phyloP scores from a whole-genome alignment of 2,888 invertebrate species.

The Calameuta filiformis region DNA sequence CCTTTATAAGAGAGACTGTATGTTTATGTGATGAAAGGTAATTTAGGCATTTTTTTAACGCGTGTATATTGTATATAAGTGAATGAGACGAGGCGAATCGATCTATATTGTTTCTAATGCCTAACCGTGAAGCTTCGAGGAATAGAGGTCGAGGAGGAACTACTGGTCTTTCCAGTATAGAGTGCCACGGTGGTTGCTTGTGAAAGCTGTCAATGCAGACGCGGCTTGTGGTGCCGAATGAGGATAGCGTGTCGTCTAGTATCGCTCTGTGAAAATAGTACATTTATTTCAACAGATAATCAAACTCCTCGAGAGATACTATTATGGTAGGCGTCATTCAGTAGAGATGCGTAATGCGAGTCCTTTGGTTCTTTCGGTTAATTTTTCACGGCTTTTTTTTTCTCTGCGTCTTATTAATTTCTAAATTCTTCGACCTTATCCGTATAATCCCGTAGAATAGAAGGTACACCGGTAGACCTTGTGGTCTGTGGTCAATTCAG shows the following conservation, averaged over 20 bases:
- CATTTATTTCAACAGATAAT: neutral
- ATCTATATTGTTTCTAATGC: neutral
- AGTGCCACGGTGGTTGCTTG: neutral
- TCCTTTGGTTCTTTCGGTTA: neutral
- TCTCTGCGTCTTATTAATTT: neutral
- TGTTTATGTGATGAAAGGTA: neutral
- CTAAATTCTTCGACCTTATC: neutral
- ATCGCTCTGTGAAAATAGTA: neutral
- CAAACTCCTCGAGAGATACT: too few species aligned
- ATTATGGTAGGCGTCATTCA: neutral
- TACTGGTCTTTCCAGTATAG: neutral
- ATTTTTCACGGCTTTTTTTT: neutral
- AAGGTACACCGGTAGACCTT: neutral
- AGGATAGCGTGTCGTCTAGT: neutral
- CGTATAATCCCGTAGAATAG: neutral
- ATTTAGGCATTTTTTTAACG: neutral
- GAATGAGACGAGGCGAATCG: neutral
- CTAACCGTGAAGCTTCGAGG: neutral
- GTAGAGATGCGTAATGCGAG: neutral
- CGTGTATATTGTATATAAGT: neutral
- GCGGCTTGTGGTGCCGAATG: neutral
- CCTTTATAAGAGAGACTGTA: neutral
- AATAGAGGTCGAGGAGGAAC: neutral
- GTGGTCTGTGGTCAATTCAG: slow-evolving; percentile 21
- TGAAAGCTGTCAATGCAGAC: neutral